Evolutionary conservation across 2,113 vertebrate species (phyloP).

Genomic region (Laticauda colubrina): DNA sequence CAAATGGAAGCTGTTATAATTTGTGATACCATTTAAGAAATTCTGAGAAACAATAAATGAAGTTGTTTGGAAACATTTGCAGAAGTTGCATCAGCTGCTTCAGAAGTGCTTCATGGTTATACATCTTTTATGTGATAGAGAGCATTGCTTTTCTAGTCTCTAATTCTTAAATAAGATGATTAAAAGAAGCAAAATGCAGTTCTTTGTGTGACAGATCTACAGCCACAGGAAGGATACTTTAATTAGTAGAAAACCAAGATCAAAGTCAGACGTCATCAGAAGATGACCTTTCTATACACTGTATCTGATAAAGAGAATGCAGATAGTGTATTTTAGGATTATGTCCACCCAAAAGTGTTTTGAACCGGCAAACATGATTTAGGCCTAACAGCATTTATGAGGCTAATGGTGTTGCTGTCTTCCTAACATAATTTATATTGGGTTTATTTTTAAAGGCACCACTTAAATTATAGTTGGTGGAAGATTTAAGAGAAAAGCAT

Average conservation of each 20-base stretch:
- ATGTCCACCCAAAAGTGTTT: slow-evolving; percentile 26
- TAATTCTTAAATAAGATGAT: slow-evolving; percentile 6
- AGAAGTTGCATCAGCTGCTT: neutral
- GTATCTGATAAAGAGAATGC: slow-evolving; percentile 22
- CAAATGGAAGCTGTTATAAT: neutral
- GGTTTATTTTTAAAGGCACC: slow-evolving; percentile 35
- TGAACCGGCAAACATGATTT: slow-evolving; percentile 24
- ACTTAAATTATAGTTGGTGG: neutral
- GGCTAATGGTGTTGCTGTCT: slow-evolving; percentile 23
- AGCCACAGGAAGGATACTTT: neutral
- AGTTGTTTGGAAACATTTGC: neutral
- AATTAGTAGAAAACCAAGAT: slow-evolving; percentile 33
- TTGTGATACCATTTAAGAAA: neutral
- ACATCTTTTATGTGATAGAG: slow-evolving; percentile 8
- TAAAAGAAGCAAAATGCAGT: neutral
- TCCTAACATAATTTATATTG: slow-evolving; percentile 16
- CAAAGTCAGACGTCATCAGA: slow-evolving; percentile 14
- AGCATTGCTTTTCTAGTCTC: neutral
- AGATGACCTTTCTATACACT: slow-evolving; percentile 45
- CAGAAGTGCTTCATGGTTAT: neutral
- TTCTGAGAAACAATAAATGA: neutral
- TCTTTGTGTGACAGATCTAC: neutral
- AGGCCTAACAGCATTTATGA: slow-evolving; percentile 14
- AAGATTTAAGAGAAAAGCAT: slow-evolving; percentile 11
- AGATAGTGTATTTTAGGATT: slow-evolving; percentile 36